These are phyloP conservation scores for Hippocampus barbouri DNA, from an alignment of 2,113 vertebrate genomes.

Conservation along the genomic window DNA sequence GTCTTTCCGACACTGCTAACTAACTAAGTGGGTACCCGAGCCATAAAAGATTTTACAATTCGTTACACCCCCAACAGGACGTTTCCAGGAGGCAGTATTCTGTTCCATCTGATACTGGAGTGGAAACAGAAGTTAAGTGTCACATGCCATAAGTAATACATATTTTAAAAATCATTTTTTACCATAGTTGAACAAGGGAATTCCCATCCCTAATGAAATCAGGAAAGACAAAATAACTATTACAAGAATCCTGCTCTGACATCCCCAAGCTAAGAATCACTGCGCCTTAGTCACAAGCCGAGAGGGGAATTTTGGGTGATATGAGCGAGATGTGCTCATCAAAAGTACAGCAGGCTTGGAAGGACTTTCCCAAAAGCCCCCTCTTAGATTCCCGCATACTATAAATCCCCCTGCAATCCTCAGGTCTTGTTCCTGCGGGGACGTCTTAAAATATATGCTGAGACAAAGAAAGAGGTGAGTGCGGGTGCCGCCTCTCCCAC, in stretches of 20 bases:
- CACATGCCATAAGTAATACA: not conserved
- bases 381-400: conserved; percentile 50
- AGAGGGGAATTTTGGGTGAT: conserved; percentile 41
- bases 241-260: conserved; percentile 16
- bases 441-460: conserved; percentile 17
- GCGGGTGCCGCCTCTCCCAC: not conserved
- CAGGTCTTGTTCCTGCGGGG: conserved; percentile 33
- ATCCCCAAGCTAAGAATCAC: conserved; percentile 20
- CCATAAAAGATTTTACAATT: no score
- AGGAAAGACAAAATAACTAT: conserved; percentile 27
- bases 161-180: no score
- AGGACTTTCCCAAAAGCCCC: conserved; percentile 58
- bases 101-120: no score
- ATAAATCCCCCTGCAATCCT: conserved; percentile 59
- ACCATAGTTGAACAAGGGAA: not conserved
- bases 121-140: not conserved
- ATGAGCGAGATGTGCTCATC: conserved; percentile 46
- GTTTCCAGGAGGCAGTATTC: not conserved
- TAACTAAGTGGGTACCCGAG: no score
- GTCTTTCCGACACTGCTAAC: no score
- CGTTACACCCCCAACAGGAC: not conserved
- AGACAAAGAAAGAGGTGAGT: conserved; percentile 31
- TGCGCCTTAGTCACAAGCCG: conserved; percentile 33
- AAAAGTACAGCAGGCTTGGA: conserved; percentile 40
- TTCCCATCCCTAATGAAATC: not conserved